Evolutionary conservation across 2,113 vertebrate species (phyloP), one percentile per base, ranked within the genome.

Genomic region (Jaculus jaculus): DNA sequence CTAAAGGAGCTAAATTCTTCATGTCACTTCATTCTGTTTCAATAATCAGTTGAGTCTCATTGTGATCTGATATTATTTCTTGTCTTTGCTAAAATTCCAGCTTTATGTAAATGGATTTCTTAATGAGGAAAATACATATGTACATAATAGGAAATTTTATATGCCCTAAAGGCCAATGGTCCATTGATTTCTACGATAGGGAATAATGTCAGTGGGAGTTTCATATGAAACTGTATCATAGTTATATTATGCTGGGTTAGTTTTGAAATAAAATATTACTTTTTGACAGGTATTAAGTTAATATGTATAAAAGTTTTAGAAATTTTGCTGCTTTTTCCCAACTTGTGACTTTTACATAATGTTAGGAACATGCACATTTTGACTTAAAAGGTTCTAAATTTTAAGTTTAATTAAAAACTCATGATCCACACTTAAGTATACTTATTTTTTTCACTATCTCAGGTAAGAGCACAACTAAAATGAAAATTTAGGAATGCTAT

Each of bases 381-480:
- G 26, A 61, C 81, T 92, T 82, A n/a, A 1, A 58, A n/a, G 28
- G 8, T 73, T 42, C 72, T 68, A 37, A 80, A 90, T 80, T 95
- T 79, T 95, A 32, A 74, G 7, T 86, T 93, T 92, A 84, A 81
- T 94, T 60, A 16, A 85, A 91, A 97, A 82, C 71, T 75, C 30
- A 84, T 72, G 65, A 42, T 90, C 12, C 83, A 5, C 1, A 63
- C 17, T 92, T 13, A 87, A 68, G 21, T 80, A 30, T 26, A 92
- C 3, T 72, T 92, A 84, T 47, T 87, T 90, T 84, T 75, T 81
- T 82, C 16, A 80, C 37, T 90, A 47, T 93, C 96, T 94, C 37
- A 92, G 66, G 26, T 23, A 80, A 77, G 10, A 17, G 58, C 83
- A 69, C 91, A 81, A 73, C 74, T 84, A 9, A 94, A 90, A 65